These are phyloP conservation scores for Aplodontia rufa DNA, from an alignment of 2,113 vertebrate species.

Conservation along the genomic window DNA sequence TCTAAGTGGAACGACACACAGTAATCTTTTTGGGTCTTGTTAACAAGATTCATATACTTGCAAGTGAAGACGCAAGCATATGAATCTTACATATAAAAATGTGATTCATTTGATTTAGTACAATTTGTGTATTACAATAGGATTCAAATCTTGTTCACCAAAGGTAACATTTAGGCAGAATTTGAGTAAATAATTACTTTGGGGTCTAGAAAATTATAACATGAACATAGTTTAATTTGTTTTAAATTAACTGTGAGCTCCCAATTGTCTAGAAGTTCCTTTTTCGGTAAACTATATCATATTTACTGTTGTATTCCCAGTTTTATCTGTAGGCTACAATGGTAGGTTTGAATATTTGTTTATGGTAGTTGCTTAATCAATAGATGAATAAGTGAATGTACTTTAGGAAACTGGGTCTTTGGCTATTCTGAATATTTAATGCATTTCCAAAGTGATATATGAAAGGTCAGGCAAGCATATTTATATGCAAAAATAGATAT, in stretches of 20 bases:
- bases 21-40: neutral
- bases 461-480: neutral
- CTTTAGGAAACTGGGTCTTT: neutral
- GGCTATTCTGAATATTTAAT: neutral
- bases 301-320: neutral
- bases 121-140: neutral
- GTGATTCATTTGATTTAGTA: neutral
- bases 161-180: neutral
- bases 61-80: neutral
- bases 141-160: neutral
- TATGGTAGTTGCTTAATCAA: neutral
- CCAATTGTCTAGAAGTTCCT: neutral
- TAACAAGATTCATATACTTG: neutral
- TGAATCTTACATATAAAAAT: neutral
- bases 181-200: constrained; percentile 1
- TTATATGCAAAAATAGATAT: neutral
- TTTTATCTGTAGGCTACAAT: neutral
- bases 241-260: neutral
- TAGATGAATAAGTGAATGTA: neutral
- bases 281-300: neutral
- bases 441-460: neutral
- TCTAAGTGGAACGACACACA: neutral
- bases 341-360: neutral
- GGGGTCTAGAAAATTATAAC: neutral
- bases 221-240: neutral